These are phyloP conservation scores for Cerceris ruficornis DNA, from an alignment of 2,888 invertebrate species.

Conservation along the genomic window DNA sequence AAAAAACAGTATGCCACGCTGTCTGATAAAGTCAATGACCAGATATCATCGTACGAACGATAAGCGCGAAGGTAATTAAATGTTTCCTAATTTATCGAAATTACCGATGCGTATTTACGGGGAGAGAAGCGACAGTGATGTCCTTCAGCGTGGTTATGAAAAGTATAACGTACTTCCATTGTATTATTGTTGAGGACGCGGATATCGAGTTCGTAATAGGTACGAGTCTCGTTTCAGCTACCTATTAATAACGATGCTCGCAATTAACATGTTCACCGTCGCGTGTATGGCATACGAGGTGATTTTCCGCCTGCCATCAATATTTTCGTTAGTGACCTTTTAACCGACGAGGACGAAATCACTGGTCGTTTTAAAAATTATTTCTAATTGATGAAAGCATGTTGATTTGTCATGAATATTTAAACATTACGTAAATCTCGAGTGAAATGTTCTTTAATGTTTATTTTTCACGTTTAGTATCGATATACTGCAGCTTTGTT, in stretches of 20 bases:
- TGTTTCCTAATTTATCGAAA: not conserved
- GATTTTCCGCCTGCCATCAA: not conserved
- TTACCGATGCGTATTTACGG: constrained; percentile 15
- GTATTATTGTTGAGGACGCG: constrained; percentile 28
- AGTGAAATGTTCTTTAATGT: too few relatives aligned
- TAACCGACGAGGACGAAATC: not conserved
- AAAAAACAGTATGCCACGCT: constrained; percentile 72
- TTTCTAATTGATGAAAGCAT: not conserved
- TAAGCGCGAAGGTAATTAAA: constrained; percentile 64
- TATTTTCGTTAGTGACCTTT: too few relatives aligned
- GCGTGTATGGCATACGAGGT: too few relatives aligned
- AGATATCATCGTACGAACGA: constrained; percentile 64
- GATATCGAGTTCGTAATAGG: not conserved
- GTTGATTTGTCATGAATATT: too few relatives aligned
- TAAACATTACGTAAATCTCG: too few relatives aligned
- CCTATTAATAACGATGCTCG: too few relatives aligned
- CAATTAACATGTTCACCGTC: too few relatives aligned
- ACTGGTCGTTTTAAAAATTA: not conserved
- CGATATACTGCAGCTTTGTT: too few relatives aligned
- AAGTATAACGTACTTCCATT: constrained; percentile 9
- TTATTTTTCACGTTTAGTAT: too few relatives aligned
- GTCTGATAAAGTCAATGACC: constrained; percentile 75
- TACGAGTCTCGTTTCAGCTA: not conserved
- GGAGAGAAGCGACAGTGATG: constrained; percentile 24
- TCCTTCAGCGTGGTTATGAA: constrained; percentile 34